A percentile compares a stretch with the other conserved stretches of the same genome.
These are phyloP conservation scores for Dreissena rostriformis DNA, from an alignment of 1,140 invertebrate species.

Conservation along the genomic window DNA sequence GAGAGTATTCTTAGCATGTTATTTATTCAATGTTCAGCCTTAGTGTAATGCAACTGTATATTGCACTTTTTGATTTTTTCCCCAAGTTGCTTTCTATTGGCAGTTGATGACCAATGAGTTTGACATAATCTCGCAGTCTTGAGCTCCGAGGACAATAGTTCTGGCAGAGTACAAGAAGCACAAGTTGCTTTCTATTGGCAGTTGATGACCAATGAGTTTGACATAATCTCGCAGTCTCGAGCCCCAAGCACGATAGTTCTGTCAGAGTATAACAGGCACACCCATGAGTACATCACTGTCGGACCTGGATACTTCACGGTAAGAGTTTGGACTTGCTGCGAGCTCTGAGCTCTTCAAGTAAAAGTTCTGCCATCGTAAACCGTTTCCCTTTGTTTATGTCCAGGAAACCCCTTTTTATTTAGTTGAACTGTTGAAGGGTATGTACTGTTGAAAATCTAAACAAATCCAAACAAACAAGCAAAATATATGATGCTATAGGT, in stretches of 20 bases:
- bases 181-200: slow-evolving; percentile 60
- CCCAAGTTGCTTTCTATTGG: slow-evolving; percentile 59
- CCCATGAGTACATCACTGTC: slow-evolving; percentile 74
- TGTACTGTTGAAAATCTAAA: no score
- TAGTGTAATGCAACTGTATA: no score
- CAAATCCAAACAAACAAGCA: no score
- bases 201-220: slow-evolving; percentile 75
- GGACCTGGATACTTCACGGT: slow-evolving; percentile 76
- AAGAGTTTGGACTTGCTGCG: slow-evolving; percentile 51
- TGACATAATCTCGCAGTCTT: slow-evolving; percentile 75
- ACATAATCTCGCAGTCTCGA: slow-evolving; percentile 74
- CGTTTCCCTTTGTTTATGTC: neutral
- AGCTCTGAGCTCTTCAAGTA: neutral
- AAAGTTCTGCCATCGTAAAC: no score
- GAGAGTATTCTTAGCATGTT: no score
- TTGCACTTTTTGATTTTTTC: neutral
- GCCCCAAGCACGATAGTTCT: slow-evolving; percentile 68
- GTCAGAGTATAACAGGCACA: slow-evolving; percentile 74
- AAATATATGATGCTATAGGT: no score
- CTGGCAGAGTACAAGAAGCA: slow-evolving; percentile 74
- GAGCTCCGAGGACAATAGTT: slow-evolving; percentile 67
- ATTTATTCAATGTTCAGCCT: no score
- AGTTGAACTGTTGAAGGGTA: no score
- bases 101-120: slow-evolving; percentile 75
- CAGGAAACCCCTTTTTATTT: neutral